Percentiles rank a stretch among this genome's conserved stretches.
Evolutionary conservation across 2,113 vertebrate genomes (phyloP).

Genomic region (Procavia capensis): DNA sequence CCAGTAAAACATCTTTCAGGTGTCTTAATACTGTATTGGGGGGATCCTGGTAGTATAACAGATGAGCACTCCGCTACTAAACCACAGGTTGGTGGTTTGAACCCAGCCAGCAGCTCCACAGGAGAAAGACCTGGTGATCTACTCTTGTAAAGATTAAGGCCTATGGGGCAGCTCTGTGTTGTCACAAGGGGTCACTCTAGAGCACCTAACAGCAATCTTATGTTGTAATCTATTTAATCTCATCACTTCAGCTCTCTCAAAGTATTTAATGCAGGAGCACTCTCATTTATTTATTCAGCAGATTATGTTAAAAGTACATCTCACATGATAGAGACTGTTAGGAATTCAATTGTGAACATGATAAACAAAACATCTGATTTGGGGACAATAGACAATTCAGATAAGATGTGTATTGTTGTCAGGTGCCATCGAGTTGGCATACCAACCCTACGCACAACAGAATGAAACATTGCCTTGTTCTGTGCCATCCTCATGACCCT

Average conservation of each 20-base stretch:
- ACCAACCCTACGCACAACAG: not conserved
- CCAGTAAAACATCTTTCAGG: not conserved
- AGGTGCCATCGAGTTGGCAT: not conserved
- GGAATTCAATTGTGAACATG: not conserved
- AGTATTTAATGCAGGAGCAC: not conserved
- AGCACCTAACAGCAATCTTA: not conserved
- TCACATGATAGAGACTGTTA: not conserved
- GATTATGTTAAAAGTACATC: not conserved
- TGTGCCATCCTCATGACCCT: not conserved
- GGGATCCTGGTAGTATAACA: not conserved
- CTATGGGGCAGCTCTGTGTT: not conserved
- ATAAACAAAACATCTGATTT: not conserved
- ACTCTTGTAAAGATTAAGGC: not conserved
- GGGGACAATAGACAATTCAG: not conserved
- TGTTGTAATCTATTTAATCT: not conserved
- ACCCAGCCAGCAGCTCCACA: not conserved
- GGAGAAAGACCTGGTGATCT: not conserved
- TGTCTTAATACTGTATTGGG: not conserved
- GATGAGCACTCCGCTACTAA: not conserved
- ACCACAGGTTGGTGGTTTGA: not conserved
- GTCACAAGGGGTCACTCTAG: not conserved
- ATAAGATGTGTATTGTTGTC: not conserved
- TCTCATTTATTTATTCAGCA: not conserved
- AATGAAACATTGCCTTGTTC: not conserved
- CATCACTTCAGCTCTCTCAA: not conserved